Evolutionary conservation across 2,888 invertebrate species (phyloP), one percentile per base, ranked within the genome.

Genomic region (Chrysotoxum bicinctum): DNA sequence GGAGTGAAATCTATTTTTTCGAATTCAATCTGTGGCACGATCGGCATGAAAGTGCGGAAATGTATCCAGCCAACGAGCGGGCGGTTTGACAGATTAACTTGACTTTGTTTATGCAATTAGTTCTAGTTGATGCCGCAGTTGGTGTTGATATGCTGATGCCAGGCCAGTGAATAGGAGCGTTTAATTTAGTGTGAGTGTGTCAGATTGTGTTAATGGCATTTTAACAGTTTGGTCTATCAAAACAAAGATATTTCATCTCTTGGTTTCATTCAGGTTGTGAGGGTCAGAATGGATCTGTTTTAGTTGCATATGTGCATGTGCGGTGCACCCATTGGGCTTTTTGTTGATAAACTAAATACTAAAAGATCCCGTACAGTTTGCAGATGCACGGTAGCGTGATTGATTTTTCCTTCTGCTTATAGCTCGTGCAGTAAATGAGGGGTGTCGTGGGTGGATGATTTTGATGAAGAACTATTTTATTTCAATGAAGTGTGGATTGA

Each of bases 61-160:
- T 75, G 66, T 60, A 76, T 54, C 70, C 80, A 66, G 45, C 23
- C 52, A 64, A 66, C 60, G 76, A 66, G 45, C 23, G 45, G 56
- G 70, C 60, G 76, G 60, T 84, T 80, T 84, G 79, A 84, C 84
- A 84, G 84, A 84, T 75, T 84, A 84, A 79, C 84, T 84, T 68
- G 84, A 72, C 66, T 80, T 70, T 84, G 84, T 84, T 84, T 84
- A 84, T 79, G 84, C 84, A 80, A 84, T 80, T 84, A 80, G 80
- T 54, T 75, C 35, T 35, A 50, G 64, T 66, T 66, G 73, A 73
- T 83, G 73, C 68, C 62, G 52, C 43, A 50, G 60, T 19, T 56
- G 35, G 32, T 32, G 32, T 35, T 43, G 23, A n/a, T 62, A 54
- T 32, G 32, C 21, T 43, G 23, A n/a, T 62, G 62, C 30, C 10